Base-by-base conservation (phyloP, 2,888 invertebrate species). In the Drosophila emarginata region DNA sequence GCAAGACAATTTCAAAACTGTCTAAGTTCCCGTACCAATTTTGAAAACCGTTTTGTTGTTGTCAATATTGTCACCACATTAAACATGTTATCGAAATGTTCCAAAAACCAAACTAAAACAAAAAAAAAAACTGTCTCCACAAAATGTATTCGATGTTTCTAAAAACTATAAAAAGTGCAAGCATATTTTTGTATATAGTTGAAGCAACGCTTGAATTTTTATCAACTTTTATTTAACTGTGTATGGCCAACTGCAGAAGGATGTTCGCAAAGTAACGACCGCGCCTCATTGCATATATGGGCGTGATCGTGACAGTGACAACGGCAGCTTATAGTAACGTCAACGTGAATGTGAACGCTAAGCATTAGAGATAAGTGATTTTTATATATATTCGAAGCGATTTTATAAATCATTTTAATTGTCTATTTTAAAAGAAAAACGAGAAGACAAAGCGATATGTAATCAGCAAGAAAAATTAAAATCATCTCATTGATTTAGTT, bases 361-460 rank as follows among this genome's bases (percentile, higher is more conserved):
- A 88, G 78, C 84, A 87, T 78, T 88, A 84, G 84, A 66, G 4
- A 51, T 88, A 85, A 85, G 88, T 73, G 76, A 85, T 79, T 85
- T 84, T 88, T 84, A 82, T 73, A 51, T 69, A 64, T 80, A 84
- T 86, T 78, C 74, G 62, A 79, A 72, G 65, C 72, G 88, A 77
- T 85, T 88, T 85, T 87, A 81, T 81, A 88, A 88, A 83, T 85
- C 74, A 85, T 85, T 85, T 85, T 85, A 85, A 88, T 87, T 85
- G 85, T 85, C 85, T 85, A 85, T 88, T 85, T 85, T 80, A 88
- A 84, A 32, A 63, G 72, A 72, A 51, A 59, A 66, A 74, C 57
- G 53, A 56, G 64, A 59, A 23, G 53, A 37, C 26, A 61, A 54
- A 15, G 28, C 53, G 32, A 57, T 65, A 71, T 63, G 64, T 70